Percentiles rank a stretch among this genome's conserved stretches.
Evolutionary conservation across 37 sponge, comb jelly and placozoan species (phyloP).

Genomic region (Spongilla lacustris): DNA sequence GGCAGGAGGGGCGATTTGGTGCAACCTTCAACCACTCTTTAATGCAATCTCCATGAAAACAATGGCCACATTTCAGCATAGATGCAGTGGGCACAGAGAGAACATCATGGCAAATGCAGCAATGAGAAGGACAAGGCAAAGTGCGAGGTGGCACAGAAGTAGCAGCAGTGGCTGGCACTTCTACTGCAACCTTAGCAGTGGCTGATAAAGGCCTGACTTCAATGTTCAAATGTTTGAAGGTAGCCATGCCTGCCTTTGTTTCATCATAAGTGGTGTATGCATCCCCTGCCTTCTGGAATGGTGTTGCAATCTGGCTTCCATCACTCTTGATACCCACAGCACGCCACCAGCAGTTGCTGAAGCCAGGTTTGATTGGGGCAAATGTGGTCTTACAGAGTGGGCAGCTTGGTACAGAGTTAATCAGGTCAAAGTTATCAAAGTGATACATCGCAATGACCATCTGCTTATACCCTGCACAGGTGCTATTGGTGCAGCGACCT

Average conservation of each 20-base stretch:
- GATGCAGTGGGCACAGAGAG: not conserved
- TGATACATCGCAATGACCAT: not conserved
- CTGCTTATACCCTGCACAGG: not conserved
- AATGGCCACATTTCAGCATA: not conserved
- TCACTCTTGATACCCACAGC: not conserved
- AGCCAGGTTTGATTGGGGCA: not conserved
- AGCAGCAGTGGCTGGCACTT: not conserved
- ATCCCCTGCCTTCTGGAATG: not conserved
- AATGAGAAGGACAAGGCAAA: not conserved
- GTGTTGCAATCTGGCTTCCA: not conserved
- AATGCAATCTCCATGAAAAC: not conserved
- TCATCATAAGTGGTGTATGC: not conserved
- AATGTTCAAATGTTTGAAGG: not conserved
- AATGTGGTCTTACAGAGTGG: not conserved
- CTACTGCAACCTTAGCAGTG: not conserved
- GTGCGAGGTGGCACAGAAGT: not conserved
- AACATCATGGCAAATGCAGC: not conserved
- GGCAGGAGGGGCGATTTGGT: not conserved
- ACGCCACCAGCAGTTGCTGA: constrained; percentile 1
- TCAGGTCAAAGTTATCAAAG: not conserved
- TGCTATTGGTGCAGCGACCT: not conserved
- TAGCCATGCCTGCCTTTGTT: not conserved
- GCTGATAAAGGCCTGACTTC: not conserved
- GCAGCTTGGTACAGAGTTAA: not conserved
- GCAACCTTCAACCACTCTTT: not conserved